phyloP scores from a whole-genome alignment of 2,888 invertebrate genomes.

The Ochlodes sylvanus region DNA sequence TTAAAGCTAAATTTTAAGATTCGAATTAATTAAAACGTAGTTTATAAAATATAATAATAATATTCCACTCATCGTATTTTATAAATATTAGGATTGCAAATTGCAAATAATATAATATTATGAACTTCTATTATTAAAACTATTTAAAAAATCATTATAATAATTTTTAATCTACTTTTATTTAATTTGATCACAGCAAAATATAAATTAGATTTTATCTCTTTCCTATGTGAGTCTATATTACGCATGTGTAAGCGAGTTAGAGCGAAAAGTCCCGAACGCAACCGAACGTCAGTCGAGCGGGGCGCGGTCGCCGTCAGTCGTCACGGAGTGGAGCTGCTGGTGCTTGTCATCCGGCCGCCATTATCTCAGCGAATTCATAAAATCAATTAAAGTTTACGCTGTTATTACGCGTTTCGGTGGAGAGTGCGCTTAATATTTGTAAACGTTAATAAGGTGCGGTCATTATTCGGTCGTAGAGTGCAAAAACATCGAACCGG shows the following conservation, averaged over 20 bases:
- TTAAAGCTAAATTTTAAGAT: too few relatives aligned
- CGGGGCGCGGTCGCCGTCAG: slow-evolving; percentile 87
- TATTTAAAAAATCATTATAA: neutral
- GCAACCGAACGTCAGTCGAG: slow-evolving; percentile 83
- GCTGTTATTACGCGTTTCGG: slow-evolving; percentile 69
- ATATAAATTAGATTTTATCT: slow-evolving; percentile 59
- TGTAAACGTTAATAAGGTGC: slow-evolving; percentile 53
- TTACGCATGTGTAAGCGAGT: slow-evolving; percentile 83
- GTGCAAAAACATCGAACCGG: slow-evolving; percentile 46
- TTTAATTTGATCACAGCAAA: slow-evolving; percentile 43
- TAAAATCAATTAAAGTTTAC: slow-evolving; percentile 80
- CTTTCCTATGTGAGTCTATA: slow-evolving; percentile 65
- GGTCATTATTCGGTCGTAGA: slow-evolving; percentile 46
- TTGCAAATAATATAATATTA: too few relatives aligned
- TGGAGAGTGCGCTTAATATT: slow-evolving; percentile 61
- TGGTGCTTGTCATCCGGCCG: slow-evolving; percentile 86
- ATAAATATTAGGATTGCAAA: too few relatives aligned
- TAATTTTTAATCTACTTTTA: slow-evolving; percentile 7
- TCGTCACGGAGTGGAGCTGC: slow-evolving; percentile 85
- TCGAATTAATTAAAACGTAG: too few relatives aligned
- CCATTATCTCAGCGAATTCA: slow-evolving; percentile 86
- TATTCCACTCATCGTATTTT: too few relatives aligned
- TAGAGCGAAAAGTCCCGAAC: slow-evolving; percentile 78
- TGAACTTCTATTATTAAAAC: neutral
- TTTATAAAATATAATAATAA: too few relatives aligned